Conservation (phyloP, 2,113 vertebrate species). For the Larimichthys crocea region DNA sequence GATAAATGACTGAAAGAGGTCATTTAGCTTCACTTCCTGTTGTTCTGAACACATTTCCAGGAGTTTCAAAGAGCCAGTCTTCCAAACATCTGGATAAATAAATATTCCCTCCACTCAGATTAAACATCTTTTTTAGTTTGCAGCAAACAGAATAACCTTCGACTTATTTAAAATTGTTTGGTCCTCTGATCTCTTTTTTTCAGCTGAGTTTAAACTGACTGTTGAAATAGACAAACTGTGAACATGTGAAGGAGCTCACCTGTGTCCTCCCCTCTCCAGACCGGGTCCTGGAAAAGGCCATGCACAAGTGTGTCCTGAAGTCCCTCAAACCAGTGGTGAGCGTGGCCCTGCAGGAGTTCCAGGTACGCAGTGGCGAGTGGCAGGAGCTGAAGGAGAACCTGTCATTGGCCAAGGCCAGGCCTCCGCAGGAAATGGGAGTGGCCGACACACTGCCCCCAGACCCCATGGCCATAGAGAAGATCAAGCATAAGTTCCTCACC, state of each 20-base stretch:
- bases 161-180: neutral
- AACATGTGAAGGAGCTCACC: neutral
- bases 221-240: neutral
- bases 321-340: constrained; percentile 89
- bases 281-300: constrained; percentile 93
- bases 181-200: no score
- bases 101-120: neutral
- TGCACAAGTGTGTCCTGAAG: constrained; percentile 96
- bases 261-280: constrained; percentile 79
- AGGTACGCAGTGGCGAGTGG: constrained; percentile 88
- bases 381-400: constrained; percentile 93
- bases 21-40: no score
- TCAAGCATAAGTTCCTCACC: constrained; percentile 91
- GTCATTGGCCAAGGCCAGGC: constrained; percentile 88
- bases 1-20: no score
- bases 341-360: constrained; percentile 85
- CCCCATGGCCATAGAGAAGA: constrained; percentile 91
- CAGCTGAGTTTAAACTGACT: neutral
- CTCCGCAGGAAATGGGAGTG: constrained; percentile 92
- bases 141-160: neutral
- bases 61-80: no score
- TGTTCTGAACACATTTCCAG: no score
- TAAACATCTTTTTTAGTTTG: neutral
- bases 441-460: constrained; percentile 88
- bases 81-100: neutral